phyloP scores from a whole-genome alignment of 1,140 invertebrate species.

The Nixonia krombeini region DNA sequence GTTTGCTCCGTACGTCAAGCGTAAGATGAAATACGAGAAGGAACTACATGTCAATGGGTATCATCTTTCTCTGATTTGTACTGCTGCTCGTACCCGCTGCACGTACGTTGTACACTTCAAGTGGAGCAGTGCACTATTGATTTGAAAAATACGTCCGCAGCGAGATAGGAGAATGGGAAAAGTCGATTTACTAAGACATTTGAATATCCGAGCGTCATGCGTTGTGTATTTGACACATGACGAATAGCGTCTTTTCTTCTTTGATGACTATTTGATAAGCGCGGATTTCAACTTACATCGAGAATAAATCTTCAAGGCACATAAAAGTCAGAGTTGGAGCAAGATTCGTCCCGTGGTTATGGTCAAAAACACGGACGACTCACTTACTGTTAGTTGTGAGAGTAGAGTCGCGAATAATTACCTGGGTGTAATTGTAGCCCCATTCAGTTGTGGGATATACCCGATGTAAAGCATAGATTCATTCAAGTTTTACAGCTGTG shows the following conservation, averaged over 20 bases:
- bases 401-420: constrained; percentile 21
- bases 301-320: constrained; percentile 23
- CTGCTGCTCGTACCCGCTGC: neutral
- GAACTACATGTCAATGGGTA: constrained; percentile 33
- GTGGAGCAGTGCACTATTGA: constrained; percentile 28
- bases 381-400: too few species aligned
- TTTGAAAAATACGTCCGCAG: constrained; percentile 26
- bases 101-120: constrained; percentile 3
- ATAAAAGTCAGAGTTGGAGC: constrained; percentile 12
- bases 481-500: constrained; percentile 35
- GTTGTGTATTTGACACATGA: constrained; percentile 9
- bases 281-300: constrained; percentile 18
- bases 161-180: constrained; percentile 16
- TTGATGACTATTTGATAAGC: constrained; percentile 23
- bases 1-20: too few species aligned
- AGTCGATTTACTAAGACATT: constrained; percentile 16
- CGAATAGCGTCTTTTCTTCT: constrained; percentile 23
- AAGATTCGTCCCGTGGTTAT: neutral
- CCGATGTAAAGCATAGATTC: too few species aligned
- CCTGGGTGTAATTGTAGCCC: constrained; percentile 35
- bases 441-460: too few species aligned
- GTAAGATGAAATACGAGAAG: constrained; percentile 25
- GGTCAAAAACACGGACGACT: too few species aligned
- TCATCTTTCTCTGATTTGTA: constrained; percentile 31
- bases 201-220: constrained; percentile 13